A percentile compares a stretch with the other conserved stretches of the same genome.
These are phyloP conservation scores for Adelges cooleyi DNA, from an alignment of 1,140 invertebrate species.

Conservation along the genomic window DNA sequence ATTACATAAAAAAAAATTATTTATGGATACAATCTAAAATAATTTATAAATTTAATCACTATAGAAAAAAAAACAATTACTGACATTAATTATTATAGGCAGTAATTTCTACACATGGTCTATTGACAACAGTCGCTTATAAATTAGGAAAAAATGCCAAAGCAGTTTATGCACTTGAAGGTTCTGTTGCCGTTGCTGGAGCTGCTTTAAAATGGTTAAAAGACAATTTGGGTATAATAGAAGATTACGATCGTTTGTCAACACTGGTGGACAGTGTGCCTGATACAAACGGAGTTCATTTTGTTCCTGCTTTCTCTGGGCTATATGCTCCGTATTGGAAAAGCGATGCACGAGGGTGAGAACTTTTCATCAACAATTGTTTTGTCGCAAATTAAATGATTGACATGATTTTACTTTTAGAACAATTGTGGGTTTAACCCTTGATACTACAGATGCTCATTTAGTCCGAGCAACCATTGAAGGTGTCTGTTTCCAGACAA, in stretches of 20 bases:
- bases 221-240: slow-evolving; percentile 51
- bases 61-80: too few species aligned
- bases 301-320: slow-evolving; percentile 89
- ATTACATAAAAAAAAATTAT: too few species aligned
- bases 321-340: slow-evolving; percentile 92
- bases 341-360: slow-evolving; percentile 73
- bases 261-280: slow-evolving; percentile 49
- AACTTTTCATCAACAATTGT: slow-evolving; percentile 5
- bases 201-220: slow-evolving; percentile 54
- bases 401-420: slow-evolving; percentile 45
- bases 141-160: slow-evolving; percentile 67
- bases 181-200: slow-evolving; percentile 87
- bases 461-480: slow-evolving; percentile 87
- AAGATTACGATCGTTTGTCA: slow-evolving; percentile 46
- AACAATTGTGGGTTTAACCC: slow-evolving; percentile 87
- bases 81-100: too few species aligned
- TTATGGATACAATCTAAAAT: too few species aligned
- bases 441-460: slow-evolving; percentile 84
- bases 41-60: too few species aligned
- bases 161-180: slow-evolving; percentile 79
- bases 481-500: slow-evolving; percentile 89
- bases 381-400: too few species aligned
- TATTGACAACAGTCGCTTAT: slow-evolving; percentile 88
- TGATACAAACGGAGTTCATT: slow-evolving; percentile 68
- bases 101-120: slow-evolving; percentile 72